Percentiles rank a stretch among this genome's conserved stretches.
Evolutionary conservation across 2,113 vertebrate species (phyloP).

Genomic region (Seriola rivoliana): DNA sequence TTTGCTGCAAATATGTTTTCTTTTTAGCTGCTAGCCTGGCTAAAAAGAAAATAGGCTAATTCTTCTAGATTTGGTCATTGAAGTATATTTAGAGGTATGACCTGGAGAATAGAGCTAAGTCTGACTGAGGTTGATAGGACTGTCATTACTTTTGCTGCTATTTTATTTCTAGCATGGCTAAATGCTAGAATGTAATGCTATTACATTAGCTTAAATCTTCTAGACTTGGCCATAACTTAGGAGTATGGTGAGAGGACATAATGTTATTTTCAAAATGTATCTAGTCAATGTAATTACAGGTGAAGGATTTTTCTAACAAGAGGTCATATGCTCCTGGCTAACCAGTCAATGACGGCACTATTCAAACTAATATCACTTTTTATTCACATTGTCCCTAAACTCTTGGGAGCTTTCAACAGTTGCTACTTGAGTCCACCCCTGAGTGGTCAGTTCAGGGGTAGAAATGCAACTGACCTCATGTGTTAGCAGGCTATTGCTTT

Average conservation of each 20-base stretch:
- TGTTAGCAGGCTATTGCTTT: background rate
- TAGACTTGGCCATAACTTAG: no score
- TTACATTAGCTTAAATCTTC: no score
- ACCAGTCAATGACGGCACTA: background rate
- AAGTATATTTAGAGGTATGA: no score
- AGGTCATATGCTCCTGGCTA: no score
- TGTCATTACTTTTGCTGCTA: background rate
- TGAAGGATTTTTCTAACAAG: no score
- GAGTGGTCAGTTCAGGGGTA: background rate
- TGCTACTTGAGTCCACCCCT: background rate
- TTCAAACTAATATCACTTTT: background rate
- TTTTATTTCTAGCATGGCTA: background rate
- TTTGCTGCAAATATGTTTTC: no score
- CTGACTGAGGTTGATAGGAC: background rate
- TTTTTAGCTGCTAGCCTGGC: no score
- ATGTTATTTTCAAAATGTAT: no score
- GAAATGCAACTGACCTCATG: background rate
- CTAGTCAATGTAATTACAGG: no score
- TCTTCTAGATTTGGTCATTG: background rate
- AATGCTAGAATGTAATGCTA: no score
- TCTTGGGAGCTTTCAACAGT: slow-evolving; percentile 2
- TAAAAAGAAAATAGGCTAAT: background rate
- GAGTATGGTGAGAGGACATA: no score
- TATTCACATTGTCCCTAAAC: background rate
- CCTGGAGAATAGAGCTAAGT: no score